These are phyloP conservation scores for Bradypodion ventrale DNA, from an alignment of 2,797 vertebrate genomes.

Conservation along the genomic window DNA sequence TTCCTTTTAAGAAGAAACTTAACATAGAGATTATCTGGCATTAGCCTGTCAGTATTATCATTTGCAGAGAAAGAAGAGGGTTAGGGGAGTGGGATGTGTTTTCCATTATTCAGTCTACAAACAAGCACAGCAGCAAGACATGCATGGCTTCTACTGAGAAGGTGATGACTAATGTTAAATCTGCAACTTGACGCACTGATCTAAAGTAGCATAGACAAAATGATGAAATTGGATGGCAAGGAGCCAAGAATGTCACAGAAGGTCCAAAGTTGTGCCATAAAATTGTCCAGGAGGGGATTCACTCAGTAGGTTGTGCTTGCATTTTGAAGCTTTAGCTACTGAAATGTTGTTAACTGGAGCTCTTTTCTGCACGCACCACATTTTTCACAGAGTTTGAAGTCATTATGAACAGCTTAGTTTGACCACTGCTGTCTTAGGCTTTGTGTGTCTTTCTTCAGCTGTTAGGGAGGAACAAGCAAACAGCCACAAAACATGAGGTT, in stretches of 20 bases:
- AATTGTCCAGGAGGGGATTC: not conserved
- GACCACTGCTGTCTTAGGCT: not conserved
- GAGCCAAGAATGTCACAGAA: not conserved
- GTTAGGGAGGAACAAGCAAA: not conserved
- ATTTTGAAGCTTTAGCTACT: not conserved
- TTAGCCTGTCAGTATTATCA: not conserved
- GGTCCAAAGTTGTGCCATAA: not conserved
- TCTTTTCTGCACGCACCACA: no score
- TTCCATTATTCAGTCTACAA: not conserved
- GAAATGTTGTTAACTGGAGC: no score
- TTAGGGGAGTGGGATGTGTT: not conserved
- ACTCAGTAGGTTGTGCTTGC: not conserved
- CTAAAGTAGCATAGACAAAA: not conserved
- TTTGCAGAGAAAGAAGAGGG: no score
- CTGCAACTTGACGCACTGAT: not conserved
- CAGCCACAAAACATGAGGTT: not conserved
- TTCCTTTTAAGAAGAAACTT: not conserved
- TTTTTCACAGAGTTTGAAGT: no score
- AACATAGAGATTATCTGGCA: not conserved
- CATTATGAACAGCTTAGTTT: not conserved
- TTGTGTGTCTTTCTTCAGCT: not conserved
- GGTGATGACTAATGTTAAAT: constrained; percentile 4
- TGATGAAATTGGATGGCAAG: not conserved
- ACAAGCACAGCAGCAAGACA: not conserved
- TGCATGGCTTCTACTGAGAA: not conserved